Evolutionary conservation across 2,113 vertebrate genomes (phyloP).

Genomic region (Callospermophilus lateralis): DNA sequence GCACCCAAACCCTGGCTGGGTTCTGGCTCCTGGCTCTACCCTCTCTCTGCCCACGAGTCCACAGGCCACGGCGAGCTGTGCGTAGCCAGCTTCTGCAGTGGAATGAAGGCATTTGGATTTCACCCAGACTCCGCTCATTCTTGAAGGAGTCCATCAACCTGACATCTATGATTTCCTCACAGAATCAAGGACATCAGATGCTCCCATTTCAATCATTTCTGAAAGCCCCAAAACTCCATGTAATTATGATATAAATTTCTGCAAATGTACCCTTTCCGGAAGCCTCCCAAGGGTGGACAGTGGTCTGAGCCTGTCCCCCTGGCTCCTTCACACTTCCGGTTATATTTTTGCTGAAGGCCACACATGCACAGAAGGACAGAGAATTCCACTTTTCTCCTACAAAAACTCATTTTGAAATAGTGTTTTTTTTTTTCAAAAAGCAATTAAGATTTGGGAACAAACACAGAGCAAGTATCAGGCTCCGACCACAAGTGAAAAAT

Average conservation of each 20-base stretch:
- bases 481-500: constrained; percentile 42
- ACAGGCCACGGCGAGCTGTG: rapidly evolving
- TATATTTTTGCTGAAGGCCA: not conserved
- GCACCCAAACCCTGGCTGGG: rapidly evolving
- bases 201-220: not conserved
- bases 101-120: rapidly evolving
- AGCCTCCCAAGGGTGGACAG: rapidly evolving
- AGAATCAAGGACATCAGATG: not conserved
- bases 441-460: not conserved
- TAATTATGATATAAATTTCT: rapidly evolving
- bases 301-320: not conserved
- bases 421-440: not conserved
- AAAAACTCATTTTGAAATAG: not conserved
- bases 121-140: rapidly evolving
- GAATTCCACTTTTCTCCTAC: rapidly evolving
- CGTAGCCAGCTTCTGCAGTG: not conserved
- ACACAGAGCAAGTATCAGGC: constrained; percentile 33
- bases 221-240: not conserved
- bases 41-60: rapidly evolving
- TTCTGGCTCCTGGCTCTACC: not conserved
- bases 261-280: too few relatives aligned
- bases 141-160: rapidly evolving
- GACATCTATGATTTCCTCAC: rapidly evolving
- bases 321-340: not conserved
- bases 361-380: rapidly evolving